Evolutionary conservation across 1,140 invertebrate genomes (phyloP).

Genomic region (Metopolophium dirhodum): DNA sequence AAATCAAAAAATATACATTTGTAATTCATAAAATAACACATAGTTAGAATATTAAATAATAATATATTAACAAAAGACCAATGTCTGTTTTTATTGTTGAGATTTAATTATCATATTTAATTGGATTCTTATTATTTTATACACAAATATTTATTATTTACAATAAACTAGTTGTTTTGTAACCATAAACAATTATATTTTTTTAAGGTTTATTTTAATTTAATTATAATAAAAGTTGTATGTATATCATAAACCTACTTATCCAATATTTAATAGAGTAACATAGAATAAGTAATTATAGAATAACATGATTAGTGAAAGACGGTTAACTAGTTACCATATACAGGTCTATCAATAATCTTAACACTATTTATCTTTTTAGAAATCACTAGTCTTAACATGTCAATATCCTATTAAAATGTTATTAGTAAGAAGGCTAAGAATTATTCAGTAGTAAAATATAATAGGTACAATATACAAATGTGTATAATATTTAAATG

Average conservation of each 20-base stretch:
- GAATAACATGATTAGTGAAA: not conserved
- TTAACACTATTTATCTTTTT: not conserved
- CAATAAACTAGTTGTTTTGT: no score
- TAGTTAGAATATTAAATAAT: not conserved
- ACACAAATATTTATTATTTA: not conserved
- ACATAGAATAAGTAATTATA: no score
- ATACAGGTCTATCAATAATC: not conserved
- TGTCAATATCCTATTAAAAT: not conserved
- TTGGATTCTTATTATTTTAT: not conserved
- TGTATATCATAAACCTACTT: not conserved
- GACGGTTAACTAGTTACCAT: not conserved
- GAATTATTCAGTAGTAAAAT: not conserved
- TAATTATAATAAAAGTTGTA: not conserved
- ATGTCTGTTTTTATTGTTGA: not conserved
- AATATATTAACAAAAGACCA: not conserved
- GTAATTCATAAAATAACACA: not conserved
- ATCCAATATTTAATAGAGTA: not conserved
- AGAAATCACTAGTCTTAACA: not conserved
- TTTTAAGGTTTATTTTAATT: no score
- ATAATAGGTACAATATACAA: not conserved
- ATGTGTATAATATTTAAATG: not conserved
- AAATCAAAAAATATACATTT: conserved; percentile 9
- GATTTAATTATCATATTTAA: not conserved
- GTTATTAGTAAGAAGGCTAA: not conserved
- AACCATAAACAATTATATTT: no score